These are phyloP conservation scores for Cyphomyrmex costatus DNA, from an alignment of 1,140 invertebrate species.

Conservation along the genomic window DNA sequence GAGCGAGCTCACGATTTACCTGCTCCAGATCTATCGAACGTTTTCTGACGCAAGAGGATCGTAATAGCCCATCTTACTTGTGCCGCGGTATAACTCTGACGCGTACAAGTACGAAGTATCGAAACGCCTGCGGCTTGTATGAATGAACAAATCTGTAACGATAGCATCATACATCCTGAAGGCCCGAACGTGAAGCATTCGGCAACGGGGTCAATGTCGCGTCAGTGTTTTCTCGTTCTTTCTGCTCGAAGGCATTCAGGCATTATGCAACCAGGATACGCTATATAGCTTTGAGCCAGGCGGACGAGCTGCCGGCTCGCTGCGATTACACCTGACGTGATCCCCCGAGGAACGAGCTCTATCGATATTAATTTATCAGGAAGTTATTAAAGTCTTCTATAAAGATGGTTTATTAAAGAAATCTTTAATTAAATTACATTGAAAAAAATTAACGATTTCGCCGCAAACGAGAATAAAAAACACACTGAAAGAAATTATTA, in stretches of 20 bases:
- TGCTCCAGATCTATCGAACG: neutral
- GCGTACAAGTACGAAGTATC: neutral
- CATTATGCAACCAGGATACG: conserved; percentile 54
- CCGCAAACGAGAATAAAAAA: neutral
- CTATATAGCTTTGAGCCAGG: neutral
- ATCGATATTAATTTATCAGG: conserved; percentile 9
- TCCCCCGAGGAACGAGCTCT: neutral
- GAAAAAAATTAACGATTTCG: neutral
- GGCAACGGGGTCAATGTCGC: conserved; percentile 69
- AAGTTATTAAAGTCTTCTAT: neutral
- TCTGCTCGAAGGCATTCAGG: conserved; percentile 7
- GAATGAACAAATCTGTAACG: conserved; percentile 45
- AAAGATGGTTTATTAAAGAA: neutral
- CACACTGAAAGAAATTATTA: too few relatives aligned
- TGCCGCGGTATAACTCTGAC: neutral
- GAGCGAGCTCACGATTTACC: neutral
- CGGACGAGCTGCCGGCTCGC: neutral
- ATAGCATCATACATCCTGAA: conserved; percentile 37
- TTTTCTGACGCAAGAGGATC: neutral
- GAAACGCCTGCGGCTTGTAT: conserved; percentile 11
- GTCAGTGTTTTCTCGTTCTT: conserved; percentile 62
- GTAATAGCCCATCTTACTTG: conserved; percentile 10
- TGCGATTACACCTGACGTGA: neutral
- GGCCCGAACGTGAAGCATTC: conserved; percentile 52
- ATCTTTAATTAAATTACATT: neutral